Evolutionary conservation across 53 echinoderm and acorn worm genomes (phyloP).

Genomic region (Actinopyga echinites): DNA sequence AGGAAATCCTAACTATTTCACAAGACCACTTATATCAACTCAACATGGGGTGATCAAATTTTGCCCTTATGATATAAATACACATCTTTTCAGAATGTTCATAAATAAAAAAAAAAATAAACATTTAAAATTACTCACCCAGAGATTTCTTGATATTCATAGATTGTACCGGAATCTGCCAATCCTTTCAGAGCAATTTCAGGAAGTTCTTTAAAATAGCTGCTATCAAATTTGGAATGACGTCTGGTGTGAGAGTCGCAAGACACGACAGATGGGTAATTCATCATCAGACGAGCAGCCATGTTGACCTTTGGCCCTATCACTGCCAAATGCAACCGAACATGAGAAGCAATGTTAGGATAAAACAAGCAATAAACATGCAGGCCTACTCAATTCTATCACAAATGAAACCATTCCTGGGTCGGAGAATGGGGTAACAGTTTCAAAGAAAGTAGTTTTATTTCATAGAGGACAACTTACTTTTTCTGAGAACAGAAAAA

Average conservation of each 20-base stretch:
- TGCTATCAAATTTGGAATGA: constrained; percentile 64
- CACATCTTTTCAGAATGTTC: too few relatives aligned
- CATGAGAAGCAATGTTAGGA: background rate
- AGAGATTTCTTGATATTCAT: constrained; percentile 69
- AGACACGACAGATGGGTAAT: constrained; percentile 73
- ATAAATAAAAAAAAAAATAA: too few relatives aligned
- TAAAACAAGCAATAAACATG: too few relatives aligned
- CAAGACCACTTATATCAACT: background rate
- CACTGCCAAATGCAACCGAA: constrained; percentile 41
- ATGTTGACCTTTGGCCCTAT: constrained; percentile 99
- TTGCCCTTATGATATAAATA: too few relatives aligned
- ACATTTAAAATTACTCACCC: constrained; percentile 46
- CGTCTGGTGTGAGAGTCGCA: constrained; percentile 78
- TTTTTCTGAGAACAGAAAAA: too few relatives aligned
- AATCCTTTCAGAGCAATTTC: constrained; percentile 83
- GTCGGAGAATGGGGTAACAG: too few relatives aligned
- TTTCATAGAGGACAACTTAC: too few relatives aligned
- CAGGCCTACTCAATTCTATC: too few relatives aligned
- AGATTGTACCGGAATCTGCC: constrained; percentile 69
- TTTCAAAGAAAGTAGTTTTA: too few relatives aligned
- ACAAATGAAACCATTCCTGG: too few relatives aligned
- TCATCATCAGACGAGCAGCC: constrained; percentile 97
- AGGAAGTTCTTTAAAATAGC: constrained; percentile 71
- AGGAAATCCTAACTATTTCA: too few relatives aligned
- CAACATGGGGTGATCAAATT: background rate